phyloP scores from a whole-genome alignment of 2,888 invertebrate genomes.

The Sceliomorpha sp. region DNA sequence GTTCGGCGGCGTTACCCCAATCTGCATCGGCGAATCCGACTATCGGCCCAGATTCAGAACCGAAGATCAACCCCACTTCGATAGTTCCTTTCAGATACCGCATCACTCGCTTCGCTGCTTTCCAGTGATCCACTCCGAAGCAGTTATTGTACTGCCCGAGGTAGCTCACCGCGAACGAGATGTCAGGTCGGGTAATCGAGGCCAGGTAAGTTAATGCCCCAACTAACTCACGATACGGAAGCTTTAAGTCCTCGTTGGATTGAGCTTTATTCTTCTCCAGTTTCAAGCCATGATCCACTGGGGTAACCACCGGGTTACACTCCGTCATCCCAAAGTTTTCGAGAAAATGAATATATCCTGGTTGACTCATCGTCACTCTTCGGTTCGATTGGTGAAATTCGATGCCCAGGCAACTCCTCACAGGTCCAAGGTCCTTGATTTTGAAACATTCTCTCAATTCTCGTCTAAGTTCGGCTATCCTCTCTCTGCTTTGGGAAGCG shows the following conservation, averaged over 20 bases:
- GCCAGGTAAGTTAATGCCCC: slow-evolving; percentile 43
- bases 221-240: slow-evolving; percentile 34
- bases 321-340: slow-evolving; percentile 11
- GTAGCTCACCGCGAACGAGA: slow-evolving; percentile 34
- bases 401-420: slow-evolving; percentile 17
- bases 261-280: slow-evolving; percentile 16
- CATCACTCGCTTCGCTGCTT: slow-evolving; percentile 51
- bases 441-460: slow-evolving; percentile 5
- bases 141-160: slow-evolving; percentile 40
- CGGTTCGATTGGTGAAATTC: neutral
- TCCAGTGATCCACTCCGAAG: slow-evolving; percentile 20
- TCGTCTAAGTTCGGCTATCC: slow-evolving; percentile 6
- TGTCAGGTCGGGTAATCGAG: slow-evolving; percentile 38
- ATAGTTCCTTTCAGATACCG: slow-evolving; percentile 64
- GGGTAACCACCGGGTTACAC: slow-evolving; percentile 13
- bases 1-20: slow-evolving; percentile 55
- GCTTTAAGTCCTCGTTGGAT: slow-evolving; percentile 7
- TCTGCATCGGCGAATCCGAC: slow-evolving; percentile 66
- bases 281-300: slow-evolving; percentile 21
- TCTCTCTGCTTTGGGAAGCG: slow-evolving; percentile 2
- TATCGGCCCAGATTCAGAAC: slow-evolving; percentile 19
- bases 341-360: slow-evolving; percentile 4
- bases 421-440: slow-evolving; percentile 10
- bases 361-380: slow-evolving; percentile 10
- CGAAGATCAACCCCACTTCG: slow-evolving; percentile 57